Conservation (phyloP, 2,113 vertebrate genomes). For the Daphoenositta chrysoptera region DNA sequence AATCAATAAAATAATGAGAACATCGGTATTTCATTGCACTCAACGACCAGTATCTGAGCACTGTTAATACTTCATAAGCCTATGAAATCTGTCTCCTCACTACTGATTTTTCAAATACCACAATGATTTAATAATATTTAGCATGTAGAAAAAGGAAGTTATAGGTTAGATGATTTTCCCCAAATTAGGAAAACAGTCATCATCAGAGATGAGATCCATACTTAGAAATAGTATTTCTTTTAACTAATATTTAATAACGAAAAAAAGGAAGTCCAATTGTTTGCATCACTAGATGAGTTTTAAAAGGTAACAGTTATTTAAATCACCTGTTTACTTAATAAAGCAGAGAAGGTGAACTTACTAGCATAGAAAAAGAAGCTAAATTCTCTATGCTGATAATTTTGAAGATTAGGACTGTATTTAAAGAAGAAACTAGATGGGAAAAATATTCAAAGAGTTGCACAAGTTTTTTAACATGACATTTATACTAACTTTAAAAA, state of each 20-base stretch:
- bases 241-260: background rate
- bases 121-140: background rate
- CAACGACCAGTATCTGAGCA: background rate
- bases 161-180: background rate
- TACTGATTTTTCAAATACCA: background rate
- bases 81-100: background rate
- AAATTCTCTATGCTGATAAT: background rate
- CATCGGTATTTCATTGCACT: background rate
- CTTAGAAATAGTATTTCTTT: background rate
- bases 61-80: background rate
- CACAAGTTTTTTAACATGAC: background rate
- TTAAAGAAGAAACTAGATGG: background rate
- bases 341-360: background rate
- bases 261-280: background rate
- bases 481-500: background rate
- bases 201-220: background rate
- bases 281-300: background rate
- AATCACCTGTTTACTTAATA: background rate
- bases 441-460: background rate
- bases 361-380: background rate
- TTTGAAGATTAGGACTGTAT: background rate
- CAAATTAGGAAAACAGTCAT: background rate
- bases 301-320: background rate
- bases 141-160: background rate
- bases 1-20: constrained; percentile 15